Evolutionary conservation across 2,888 invertebrate species (phyloP), one percentile per base, ranked within the genome.

Genomic region (Catocala nupta): DNA sequence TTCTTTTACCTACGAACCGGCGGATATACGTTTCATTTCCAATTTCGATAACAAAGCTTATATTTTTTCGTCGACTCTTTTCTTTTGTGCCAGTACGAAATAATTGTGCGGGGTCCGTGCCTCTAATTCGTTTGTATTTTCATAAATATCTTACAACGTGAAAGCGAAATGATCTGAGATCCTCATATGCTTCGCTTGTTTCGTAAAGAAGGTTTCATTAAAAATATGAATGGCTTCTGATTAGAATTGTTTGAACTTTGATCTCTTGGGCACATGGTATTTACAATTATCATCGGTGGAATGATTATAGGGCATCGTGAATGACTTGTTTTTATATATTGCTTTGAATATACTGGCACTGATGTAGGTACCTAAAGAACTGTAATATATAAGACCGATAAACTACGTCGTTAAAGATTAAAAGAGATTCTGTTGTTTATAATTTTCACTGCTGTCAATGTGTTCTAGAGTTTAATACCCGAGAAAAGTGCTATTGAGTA

Each of bases 21-120:
- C 84, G 74, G 62, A 87, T 90, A 87, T 88, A 84, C 88, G 84
- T 89, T 91, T 86, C 88, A 80, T 89, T 92, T 90, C 91, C 92
- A 92, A 93, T 93, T 93, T 90, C 91, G 91, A 94, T 93, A 93
- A 93, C 93, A 93, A 93, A 88, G 92, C 91, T 89, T 88, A 87
- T 90, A 86, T 89, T 87, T 84, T 84, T 84, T 81, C 81, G 80
- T 82, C 73, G 77, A 71, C 65, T 55, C 13, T 78, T 74, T 89
- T 87, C 85, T 88, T 78, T 81, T 80, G 80, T 76, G 73, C 77
- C 79, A 65, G 57, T 64, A 71, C 72, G 86, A 88, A 86, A 89
- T 91, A 90, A 92, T 92, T 91, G 89, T 87, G 87, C 82, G 87
- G 88, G 85, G 68, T 80, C 68, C 80, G 75, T 70, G 70, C 74